Evolutionary conservation across 2,797 vertebrate species (phyloP).

Genomic region (Scolopax rusticola): DNA sequence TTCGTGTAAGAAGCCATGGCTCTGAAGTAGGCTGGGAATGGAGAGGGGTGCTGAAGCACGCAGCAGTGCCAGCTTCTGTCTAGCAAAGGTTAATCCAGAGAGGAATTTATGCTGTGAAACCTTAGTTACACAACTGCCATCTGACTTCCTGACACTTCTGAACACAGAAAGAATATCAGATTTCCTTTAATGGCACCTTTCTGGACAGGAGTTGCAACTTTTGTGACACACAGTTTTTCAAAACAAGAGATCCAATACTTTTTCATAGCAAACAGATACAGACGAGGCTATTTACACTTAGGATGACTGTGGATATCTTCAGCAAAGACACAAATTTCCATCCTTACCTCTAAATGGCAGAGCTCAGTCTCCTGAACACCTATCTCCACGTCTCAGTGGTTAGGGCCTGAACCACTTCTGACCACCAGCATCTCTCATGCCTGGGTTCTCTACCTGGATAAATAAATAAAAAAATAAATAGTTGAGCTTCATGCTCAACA

Average conservation of each 20-base stretch:
- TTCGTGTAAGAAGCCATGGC: neutral
- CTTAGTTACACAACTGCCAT: neutral
- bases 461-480: too few species aligned
- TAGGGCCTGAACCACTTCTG: neutral
- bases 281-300: neutral
- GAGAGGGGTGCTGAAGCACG: neutral
- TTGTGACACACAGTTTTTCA: neutral
- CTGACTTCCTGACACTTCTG: neutral
- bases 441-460: neutral
- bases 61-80: neutral
- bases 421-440: neutral
- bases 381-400: neutral
- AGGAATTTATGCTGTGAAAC: neutral
- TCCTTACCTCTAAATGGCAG: neutral
- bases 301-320: neutral
- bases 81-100: neutral
- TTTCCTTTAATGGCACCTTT: neutral
- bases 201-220: neutral
- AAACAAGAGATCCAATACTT: neutral
- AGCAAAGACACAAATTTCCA: rapidly evolving
- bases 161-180: neutral
- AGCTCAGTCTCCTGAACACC: neutral
- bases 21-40: neutral
- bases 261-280: neutral
- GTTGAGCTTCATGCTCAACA: neutral